Percentiles rank a stretch among this genome's conserved stretches.
Evolutionary conservation across 2,797 vertebrate species (phyloP).

Genomic region (Serranus cabrilla): DNA sequence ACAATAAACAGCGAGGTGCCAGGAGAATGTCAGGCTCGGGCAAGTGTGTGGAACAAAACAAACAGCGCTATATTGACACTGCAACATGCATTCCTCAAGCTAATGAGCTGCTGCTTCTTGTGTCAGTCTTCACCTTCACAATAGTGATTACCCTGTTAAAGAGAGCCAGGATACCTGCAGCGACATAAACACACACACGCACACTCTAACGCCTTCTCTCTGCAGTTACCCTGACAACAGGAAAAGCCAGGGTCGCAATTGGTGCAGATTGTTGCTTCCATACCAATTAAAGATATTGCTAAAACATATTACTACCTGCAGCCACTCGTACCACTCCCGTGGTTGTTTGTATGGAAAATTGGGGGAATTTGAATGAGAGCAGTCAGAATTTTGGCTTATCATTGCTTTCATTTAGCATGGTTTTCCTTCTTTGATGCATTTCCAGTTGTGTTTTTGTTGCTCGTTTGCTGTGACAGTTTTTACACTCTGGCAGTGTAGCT

Average conservation of each 20-base stretch:
- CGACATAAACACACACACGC: constrained; percentile 9
- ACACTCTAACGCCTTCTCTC: constrained; percentile 20
- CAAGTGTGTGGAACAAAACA: constrained; percentile 48
- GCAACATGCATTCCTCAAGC: constrained; percentile 42
- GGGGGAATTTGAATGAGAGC: not conserved
- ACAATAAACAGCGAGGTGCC: constrained; percentile 58
- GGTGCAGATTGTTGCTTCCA: constrained; percentile 33
- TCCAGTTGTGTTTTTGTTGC: not conserved
- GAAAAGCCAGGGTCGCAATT: constrained; percentile 47
- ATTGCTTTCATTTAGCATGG: not conserved
- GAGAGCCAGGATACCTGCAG: constrained; percentile 47
- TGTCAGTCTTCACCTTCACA: constrained; percentile 59
- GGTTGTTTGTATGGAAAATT: not conserved
- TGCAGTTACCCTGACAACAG: constrained; percentile 81
- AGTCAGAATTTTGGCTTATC: not conserved
- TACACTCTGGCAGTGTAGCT: not conserved
- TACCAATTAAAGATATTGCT: constrained; percentile 25
- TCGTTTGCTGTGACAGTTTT: constrained; percentile 5
- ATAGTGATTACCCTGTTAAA: constrained; percentile 46
- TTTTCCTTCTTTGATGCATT: not conserved
- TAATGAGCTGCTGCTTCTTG: constrained; percentile 65
- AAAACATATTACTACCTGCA: constrained; percentile 15
- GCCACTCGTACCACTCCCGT: not conserved
- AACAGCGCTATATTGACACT: constrained; percentile 46
- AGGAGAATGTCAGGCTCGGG: constrained; percentile 30